These are phyloP conservation scores for Parapristionchus giblindavisi DNA, from an alignment of 2,888 invertebrate species.

Conservation along the genomic window DNA sequence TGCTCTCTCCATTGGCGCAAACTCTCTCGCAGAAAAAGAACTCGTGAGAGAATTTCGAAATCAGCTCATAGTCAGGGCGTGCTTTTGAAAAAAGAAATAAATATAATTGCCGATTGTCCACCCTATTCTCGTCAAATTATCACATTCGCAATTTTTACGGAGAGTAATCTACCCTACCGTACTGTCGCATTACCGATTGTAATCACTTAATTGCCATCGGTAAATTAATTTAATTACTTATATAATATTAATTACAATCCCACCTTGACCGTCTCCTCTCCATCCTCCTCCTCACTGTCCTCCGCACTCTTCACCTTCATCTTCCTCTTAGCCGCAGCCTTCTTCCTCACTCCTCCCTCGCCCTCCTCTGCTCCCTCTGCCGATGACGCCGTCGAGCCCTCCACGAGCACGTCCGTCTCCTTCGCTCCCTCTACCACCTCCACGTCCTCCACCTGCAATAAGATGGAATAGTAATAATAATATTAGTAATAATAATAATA, in stretches of 20 bases:
- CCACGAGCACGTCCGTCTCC: constrained; percentile 34
- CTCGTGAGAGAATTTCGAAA: too few species aligned
- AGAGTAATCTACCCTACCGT: too few species aligned
- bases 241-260: background rate
- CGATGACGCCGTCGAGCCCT: constrained; percentile 6
- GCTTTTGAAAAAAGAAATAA: too few species aligned
- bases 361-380: constrained; percentile 3
- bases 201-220: too few species aligned
- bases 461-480: background rate
- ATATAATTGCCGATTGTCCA: too few species aligned
- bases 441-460: constrained; percentile 20
- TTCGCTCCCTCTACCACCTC: constrained; percentile 31
- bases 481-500: too few species aligned
- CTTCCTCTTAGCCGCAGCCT: constrained; percentile 28
- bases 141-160: too few species aligned
- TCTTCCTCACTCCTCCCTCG: constrained; percentile 37
- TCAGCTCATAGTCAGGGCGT: too few species aligned
- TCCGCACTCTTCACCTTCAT: constrained; percentile 36
- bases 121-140: too few species aligned
- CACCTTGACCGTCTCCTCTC: constrained; percentile 36
- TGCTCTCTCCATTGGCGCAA: too few species aligned
- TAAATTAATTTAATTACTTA: background rate
- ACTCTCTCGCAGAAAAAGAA: too few species aligned
- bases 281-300: constrained; percentile 28
- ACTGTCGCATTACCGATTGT: too few species aligned